Percentiles rank a stretch among this genome's conserved stretches.
These are phyloP conservation scores for Tetragonula carbonaria DNA, from an alignment of 2,888 invertebrate genomes.

Conservation along the genomic window DNA sequence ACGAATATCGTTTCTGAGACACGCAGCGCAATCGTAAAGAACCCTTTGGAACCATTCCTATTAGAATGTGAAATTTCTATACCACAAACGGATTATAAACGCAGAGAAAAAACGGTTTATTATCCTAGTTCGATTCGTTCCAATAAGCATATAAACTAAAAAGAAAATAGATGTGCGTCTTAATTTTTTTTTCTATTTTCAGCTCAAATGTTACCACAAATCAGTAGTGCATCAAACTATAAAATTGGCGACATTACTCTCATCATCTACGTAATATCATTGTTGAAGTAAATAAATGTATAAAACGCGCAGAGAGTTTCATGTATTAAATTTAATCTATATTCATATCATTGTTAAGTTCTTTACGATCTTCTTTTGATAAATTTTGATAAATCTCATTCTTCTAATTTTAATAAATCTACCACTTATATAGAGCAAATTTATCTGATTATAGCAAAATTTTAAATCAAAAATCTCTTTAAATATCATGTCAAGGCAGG, in stretches of 20 bases:
- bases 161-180: not conserved
- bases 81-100: conserved; percentile 71
- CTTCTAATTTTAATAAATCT: not conserved
- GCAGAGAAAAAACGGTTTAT: conserved; percentile 70
- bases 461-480: conserved; percentile 10
- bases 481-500: conserved; percentile 36
- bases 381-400: not conserved
- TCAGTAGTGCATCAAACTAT: conserved; percentile 5
- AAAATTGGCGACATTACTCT: not conserved
- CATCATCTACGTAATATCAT: not conserved
- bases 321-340: not conserved
- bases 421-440: not conserved
- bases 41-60: conserved; percentile 60
- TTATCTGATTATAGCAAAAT: conserved; percentile 5
- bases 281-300: not conserved
- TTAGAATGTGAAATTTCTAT: conserved; percentile 75
- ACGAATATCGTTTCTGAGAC: conserved; percentile 30
- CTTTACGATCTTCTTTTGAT: not conserved
- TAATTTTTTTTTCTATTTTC: conserved; percentile 21
- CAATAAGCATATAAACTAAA: not conserved
- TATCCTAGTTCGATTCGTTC: conserved; percentile 67
- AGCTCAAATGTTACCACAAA: conserved; percentile 43
- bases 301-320: not conserved
- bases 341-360: not conserved
- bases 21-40: conserved; percentile 52